Evolutionary conservation across 2,888 invertebrate species (phyloP), one percentile per base, ranked within the genome.

Genomic region (Caenorhabditis japonica): DNA sequence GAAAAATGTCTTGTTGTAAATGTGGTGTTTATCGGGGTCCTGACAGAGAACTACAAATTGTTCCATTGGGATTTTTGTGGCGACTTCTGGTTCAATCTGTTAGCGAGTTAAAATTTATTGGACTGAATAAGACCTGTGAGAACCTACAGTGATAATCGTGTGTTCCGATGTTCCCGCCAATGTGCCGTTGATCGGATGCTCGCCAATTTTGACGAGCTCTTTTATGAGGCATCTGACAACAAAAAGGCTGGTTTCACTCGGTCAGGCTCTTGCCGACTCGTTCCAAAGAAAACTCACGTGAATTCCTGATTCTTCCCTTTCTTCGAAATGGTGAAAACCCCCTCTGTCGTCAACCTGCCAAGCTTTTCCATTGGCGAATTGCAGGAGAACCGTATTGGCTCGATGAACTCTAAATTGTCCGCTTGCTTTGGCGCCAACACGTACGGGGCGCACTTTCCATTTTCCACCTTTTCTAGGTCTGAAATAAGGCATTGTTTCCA

Each of bases 1-100:
- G 51, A 60, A 60, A 34, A 41, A 60, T 15, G 60, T 60, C 27
- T 60, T 60, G 17, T 60, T 60, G 25, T 60, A 60, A 13, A 60
- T 51, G 19, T 60, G 60, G 25, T 51, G 15, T 33, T 51, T 51
- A 15, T 41, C 34, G 13, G 60, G 41, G 25, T 60, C 60, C 3
- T 51, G 27, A 25, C 60, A 60, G 34, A 47, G 51, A 10, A 60
- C 60, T 4, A 51, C 60, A 25, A 60, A 60, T 13, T 60, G 60
- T 21, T 60, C 60, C 2, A 43, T 5, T n/a, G 12, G 4, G n/a
- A 60, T 60, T 34, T 34, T 25, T 4, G 60, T 60, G 5, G 60
- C 43, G 3, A 34, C 34, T 43, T 43, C 60, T 15, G 51, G 51
- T 51, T 60, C 60, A 17, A 60, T 60, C 60, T 60, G 51, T 19